Conservation (phyloP, 2,888 invertebrate species). For the Diachrysia chrysitis region DNA sequence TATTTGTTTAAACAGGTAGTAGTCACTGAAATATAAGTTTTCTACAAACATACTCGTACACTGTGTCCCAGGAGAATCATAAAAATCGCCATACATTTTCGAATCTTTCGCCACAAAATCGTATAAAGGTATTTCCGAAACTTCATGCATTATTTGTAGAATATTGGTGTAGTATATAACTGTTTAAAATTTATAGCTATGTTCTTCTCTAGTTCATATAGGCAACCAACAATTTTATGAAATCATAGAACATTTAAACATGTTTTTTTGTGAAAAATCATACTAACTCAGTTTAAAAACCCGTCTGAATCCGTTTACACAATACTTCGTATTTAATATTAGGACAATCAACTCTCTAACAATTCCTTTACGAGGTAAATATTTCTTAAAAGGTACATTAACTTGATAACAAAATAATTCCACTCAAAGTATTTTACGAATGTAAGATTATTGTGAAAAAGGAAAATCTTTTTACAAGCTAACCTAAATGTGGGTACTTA, state of each 20-base stretch:
- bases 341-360: slow-evolving; percentile 6
- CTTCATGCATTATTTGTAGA: background rate
- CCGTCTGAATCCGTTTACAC: slow-evolving; percentile 1
- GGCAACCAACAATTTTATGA: background rate
- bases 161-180: background rate
- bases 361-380: slow-evolving; percentile 1
- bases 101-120: slow-evolving; percentile 3
- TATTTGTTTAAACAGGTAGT: background rate
- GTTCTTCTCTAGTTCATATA: background rate
- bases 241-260: background rate
- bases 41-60: background rate
- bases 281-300: background rate
- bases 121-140: background rate
- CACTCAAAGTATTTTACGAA: slow-evolving; percentile 6
- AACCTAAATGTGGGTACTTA: slow-evolving; percentile 2
- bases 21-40: background rate
- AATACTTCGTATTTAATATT: background rate
- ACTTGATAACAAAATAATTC: slow-evolving; percentile 8
- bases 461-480: slow-evolving; percentile 1
- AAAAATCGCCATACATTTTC: background rate
- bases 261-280: background rate
- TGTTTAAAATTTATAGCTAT: background rate
- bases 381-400: slow-evolving; percentile 6
- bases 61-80: background rate
- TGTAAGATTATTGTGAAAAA: background rate